Evolutionary conservation across 2,797 vertebrate genomes (phyloP).

Genomic region (Sphenopsis melanotis): DNA sequence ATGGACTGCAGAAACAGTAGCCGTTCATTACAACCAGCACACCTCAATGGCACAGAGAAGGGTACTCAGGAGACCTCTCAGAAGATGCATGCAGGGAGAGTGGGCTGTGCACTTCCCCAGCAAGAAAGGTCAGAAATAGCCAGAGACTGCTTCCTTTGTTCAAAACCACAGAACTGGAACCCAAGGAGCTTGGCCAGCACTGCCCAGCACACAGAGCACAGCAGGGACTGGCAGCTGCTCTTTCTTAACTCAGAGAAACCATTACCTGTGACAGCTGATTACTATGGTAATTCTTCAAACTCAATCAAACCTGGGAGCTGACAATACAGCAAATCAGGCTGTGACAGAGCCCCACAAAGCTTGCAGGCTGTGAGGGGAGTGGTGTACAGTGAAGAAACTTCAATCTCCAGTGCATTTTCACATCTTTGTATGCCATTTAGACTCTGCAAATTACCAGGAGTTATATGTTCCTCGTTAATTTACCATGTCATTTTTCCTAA

Average conservation of each 20-base stretch:
- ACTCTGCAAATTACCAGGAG: not conserved
- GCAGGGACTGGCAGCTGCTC: not conserved
- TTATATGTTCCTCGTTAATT: not conserved
- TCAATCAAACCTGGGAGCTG: not conserved
- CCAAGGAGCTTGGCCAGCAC: not conserved
- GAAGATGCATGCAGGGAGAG: not conserved
- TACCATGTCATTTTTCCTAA: not conserved
- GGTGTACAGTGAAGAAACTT: not conserved
- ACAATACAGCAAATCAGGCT: not conserved
- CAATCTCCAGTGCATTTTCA: not conserved
- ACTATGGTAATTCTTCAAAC: not conserved
- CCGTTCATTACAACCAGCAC: not conserved
- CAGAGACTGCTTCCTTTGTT: not conserved
- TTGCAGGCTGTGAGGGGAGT: accelerated
- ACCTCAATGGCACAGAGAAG: not conserved
- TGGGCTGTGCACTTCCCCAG: not conserved
- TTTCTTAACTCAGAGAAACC: not conserved
- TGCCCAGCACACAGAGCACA: not conserved
- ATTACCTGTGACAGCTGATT: not conserved
- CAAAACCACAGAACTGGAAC: not conserved
- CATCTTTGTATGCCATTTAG: accelerated
- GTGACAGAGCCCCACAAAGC: not conserved
- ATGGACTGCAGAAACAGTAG: not conserved
- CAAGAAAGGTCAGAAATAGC: not conserved
- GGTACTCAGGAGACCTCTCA: not conserved